Evolutionary conservation across 2,888 invertebrate species (phyloP).

Genomic region (Lymantria monacha): DNA sequence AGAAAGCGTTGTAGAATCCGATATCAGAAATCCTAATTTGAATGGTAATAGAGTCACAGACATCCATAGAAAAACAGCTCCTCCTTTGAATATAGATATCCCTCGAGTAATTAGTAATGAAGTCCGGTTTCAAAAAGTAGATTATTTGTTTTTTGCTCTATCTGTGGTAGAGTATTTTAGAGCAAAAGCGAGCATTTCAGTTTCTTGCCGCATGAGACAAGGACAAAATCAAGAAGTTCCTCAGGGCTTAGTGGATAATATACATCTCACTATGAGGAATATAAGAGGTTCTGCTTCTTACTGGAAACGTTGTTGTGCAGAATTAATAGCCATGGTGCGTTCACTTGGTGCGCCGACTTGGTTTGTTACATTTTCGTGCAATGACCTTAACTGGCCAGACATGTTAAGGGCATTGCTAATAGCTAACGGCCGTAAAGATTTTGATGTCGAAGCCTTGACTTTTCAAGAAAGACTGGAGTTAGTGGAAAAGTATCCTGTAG

Average conservation of each 20-base stretch:
- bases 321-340: constrained; percentile 34
- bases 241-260: constrained; percentile 14
- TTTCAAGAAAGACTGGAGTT: too few species aligned
- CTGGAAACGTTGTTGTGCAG: not conserved
- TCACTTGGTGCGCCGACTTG: constrained; percentile 14
- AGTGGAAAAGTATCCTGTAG: constrained; percentile 10
- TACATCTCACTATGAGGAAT: not conserved
- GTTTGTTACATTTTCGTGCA: constrained; percentile 29
- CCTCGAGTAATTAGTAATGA: constrained; percentile 15
- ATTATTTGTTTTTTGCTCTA: constrained; percentile 43
- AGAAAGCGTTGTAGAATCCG: constrained; percentile 1
- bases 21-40: too few species aligned
- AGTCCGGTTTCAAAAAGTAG: constrained; percentile 25
- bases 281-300: too few species aligned
- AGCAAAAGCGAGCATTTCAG: constrained; percentile 34
- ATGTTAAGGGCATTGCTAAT: constrained; percentile 43
- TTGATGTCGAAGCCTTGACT: too few species aligned
- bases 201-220: constrained; percentile 34
- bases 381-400: constrained; percentile 34
- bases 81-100: constrained; percentile 7
- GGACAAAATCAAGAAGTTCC: constrained; percentile 13
- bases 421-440: constrained; percentile 1
- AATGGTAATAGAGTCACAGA: constrained; percentile 1
- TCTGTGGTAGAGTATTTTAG: constrained; percentile 35
- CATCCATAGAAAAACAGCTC: constrained; percentile 6